These are phyloP conservation scores for Craseonycteris thonglongyai DNA, from an alignment of 2,113 vertebrate species.

Conservation along the genomic window DNA sequence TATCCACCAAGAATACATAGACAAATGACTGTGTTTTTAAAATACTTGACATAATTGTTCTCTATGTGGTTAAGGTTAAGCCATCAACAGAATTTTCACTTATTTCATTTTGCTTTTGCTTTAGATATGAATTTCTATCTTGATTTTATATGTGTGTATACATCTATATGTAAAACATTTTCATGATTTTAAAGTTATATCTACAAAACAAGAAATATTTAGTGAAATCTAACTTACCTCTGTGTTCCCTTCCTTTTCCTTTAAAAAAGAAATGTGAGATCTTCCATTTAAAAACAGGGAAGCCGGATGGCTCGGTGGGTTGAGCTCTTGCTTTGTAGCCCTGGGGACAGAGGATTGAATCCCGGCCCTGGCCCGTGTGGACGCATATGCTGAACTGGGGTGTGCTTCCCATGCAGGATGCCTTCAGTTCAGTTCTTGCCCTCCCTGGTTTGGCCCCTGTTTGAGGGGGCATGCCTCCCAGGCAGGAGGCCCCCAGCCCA, in stretches of 20 bases:
- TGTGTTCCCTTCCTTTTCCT: background rate
- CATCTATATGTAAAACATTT: background rate
- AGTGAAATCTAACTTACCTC: background rate
- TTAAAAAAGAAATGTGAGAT: background rate
- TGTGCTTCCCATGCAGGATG: no score
- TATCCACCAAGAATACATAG: background rate
- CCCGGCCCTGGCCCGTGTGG: no score
- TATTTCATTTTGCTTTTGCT: background rate
- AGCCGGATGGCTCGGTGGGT: no score
- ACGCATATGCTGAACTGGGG: no score
- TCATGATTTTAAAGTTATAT: background rate
- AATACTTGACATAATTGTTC: slow-evolving; percentile 6
- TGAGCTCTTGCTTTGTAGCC: no score
- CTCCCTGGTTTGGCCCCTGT: no score
- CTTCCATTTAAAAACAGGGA: background rate
- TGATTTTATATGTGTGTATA: background rate
- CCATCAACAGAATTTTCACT: background rate
- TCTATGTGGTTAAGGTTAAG: background rate
- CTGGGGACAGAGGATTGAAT: no score
- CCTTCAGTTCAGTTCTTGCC: no score
- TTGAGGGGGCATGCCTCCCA: no score
- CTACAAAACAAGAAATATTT: background rate
- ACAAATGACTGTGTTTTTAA: background rate
- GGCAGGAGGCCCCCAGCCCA: no score
- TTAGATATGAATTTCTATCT: background rate